A percentile compares a stretch with the other conserved stretches of the same genome.
These are phyloP conservation scores for Notamacropus eugenii DNA, from an alignment of 2,797 vertebrate genomes.

Conservation along the genomic window DNA sequence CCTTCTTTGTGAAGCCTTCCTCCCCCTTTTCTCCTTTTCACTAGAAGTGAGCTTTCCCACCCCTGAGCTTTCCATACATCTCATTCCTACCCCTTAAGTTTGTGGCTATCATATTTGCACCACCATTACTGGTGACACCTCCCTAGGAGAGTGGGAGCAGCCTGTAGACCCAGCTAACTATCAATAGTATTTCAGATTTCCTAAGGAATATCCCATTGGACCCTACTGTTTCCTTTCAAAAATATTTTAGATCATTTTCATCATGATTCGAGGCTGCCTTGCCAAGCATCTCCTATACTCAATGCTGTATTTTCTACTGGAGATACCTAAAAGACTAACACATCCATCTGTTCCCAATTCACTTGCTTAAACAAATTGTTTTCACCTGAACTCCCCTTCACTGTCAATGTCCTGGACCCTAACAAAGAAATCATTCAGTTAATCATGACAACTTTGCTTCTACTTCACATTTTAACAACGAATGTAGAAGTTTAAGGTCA, in stretches of 20 bases:
- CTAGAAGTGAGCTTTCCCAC: background rate
- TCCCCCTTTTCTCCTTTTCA: background rate
- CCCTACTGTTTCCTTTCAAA: background rate
- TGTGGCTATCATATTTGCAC: background rate
- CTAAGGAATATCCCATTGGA: background rate
- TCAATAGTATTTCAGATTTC: background rate
- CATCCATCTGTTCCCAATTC: background rate
- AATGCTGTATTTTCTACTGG: background rate
- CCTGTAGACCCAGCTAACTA: background rate
- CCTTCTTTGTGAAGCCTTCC: background rate
- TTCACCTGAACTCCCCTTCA: background rate
- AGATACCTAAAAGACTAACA: background rate
- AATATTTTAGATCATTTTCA: background rate
- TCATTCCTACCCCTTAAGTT: background rate
- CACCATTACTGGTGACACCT: background rate
- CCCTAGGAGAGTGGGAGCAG: background rate
- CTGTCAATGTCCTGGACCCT: background rate
- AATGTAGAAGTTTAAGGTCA: background rate
- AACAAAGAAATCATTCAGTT: background rate
- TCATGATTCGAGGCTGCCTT: background rate
- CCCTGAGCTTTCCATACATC: background rate
- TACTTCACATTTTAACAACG: background rate
- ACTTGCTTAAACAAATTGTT: background rate
- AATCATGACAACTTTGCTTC: background rate
- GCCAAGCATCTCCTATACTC: background rate